Base-by-base conservation (phyloP, 1,140 invertebrate genomes). In the Papilio polyxenes region DNA sequence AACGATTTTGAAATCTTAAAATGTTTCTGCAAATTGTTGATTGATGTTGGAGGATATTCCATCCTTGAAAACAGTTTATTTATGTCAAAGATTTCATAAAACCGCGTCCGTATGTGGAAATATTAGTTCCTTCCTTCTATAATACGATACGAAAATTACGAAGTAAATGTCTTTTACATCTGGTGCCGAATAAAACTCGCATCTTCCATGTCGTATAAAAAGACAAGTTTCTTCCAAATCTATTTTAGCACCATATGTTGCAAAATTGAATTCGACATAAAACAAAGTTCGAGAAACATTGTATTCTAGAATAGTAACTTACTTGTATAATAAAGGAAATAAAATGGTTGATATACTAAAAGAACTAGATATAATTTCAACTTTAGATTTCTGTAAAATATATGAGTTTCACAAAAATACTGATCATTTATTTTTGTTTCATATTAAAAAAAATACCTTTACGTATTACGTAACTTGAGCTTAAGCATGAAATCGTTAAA, bases 151-250 rank as follows among this genome's bases (percentile, higher is more conserved):
- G 62, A 65, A 69, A 69, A 69, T 20, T 65, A 23, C 23, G 13
- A 69, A 69, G 65, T 31, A 69, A 69, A 69, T 69, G 65, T 69
- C 65, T 37, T 69, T 69, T 69, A 69, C 65, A 69, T 23, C 65
- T 69, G 65, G 65, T 69, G 65, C 31, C 65, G 37, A 69, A 69
- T 69, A 69, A 69, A 69, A 37, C 65, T 69, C 65, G 65, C 65
- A 69, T 69, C 65, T 23, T 69, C 65, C 65, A 69, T 69, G 65
- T 69, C 65, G 65, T 69, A 69, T 69, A 69, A 69, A 31, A 69
- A 69, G 65, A 69, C 31, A 69, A 69, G 23, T 37, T 69, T 69
- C 65, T 2, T 37, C 65, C 65, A 15, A 69, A 69, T 37, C 65
- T 69, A 31, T 69, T 69, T 69, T 31, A 69, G 31, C 31, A 69